Base-by-base conservation (phyloP, 1,140 invertebrate species). In the Drosophila orosa region DNA sequence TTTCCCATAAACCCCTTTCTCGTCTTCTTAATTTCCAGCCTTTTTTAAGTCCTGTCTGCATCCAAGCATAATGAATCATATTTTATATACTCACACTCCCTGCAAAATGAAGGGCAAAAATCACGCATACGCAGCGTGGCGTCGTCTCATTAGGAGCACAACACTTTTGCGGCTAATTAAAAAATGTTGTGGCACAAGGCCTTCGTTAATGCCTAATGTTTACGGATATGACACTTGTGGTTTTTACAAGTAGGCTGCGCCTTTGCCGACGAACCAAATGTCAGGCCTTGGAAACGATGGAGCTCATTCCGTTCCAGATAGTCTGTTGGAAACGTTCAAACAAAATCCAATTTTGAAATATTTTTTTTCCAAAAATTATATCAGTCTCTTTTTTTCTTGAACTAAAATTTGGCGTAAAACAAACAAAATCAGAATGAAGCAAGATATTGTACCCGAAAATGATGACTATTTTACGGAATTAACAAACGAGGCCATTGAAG, bases 161-260 rank as follows among this genome's bases (percentile, higher is more conserved):
- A 39, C 60, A 48, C 60, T 67, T 65, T 66, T 50, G 65, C n/a
- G 65, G 65, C 60, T 67, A 67, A 67, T 67, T 67, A 67, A 66
- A 67, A 65, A 39, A 3, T n/a, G n/a, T n/a, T 8, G 15, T n/a
- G 22, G 22, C 42, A 3, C 5, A 5, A 37, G 13, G 31, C n/a
- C 13, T 0, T 15, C 4, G 9, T 57, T 33, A 37, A 59, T 66
- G n/a, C 19, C 10, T 27, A 35, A 33, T 57, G 19, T 10, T 33
- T 22, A 24, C 8, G 29, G 5, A 31, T 29, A 69, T 66, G 25
- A 67, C 25, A 39, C 42, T 48, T 66, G 60, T 33, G 63, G 60
- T 39, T 65, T 13, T 35, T 2, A 27, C 27, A 15, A 52, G 60
- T 33, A 29, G 31, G 24, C 52, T 25, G 5, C 4, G 25, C 2